Evolutionary conservation across 2,888 invertebrate genomes (phyloP).

Genomic region (Lithophane semibrunnea): DNA sequence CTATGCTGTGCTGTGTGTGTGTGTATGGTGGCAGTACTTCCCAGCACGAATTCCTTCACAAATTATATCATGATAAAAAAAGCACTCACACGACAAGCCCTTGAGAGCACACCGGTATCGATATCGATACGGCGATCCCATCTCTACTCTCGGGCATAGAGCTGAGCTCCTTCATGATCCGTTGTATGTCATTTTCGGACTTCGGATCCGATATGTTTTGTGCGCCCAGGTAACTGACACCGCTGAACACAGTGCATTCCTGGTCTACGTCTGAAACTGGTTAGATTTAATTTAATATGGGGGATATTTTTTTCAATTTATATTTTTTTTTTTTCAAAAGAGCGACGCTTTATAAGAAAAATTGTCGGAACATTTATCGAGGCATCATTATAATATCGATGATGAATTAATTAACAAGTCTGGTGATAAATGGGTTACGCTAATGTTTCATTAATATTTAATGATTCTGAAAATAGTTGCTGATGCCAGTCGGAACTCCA

Average conservation of each 20-base stretch:
- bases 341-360: neutral
- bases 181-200: constrained; percentile 97
- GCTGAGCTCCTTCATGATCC: constrained; percentile 97
- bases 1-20: no score
- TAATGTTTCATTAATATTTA: neutral
- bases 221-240: constrained; percentile 97
- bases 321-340: no score
- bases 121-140: constrained; percentile 97
- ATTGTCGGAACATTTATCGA: neutral
- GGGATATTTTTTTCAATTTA: neutral
- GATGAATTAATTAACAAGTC: neutral
- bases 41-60: no score
- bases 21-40: no score
- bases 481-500: no score
- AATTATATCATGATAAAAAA: no score
- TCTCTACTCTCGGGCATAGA: constrained; percentile 92
- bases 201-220: constrained; percentile 97
- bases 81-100: constrained; percentile 94
- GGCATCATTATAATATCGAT: no score
- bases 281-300: constrained; percentile 49
- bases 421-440: neutral
- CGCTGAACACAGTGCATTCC: constrained; percentile 97
- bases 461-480: neutral
- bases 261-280: constrained; percentile 95
- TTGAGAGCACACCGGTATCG: constrained; percentile 97